Conservation (phyloP, 2,797 vertebrate species). For the Serranus cabrilla region DNA sequence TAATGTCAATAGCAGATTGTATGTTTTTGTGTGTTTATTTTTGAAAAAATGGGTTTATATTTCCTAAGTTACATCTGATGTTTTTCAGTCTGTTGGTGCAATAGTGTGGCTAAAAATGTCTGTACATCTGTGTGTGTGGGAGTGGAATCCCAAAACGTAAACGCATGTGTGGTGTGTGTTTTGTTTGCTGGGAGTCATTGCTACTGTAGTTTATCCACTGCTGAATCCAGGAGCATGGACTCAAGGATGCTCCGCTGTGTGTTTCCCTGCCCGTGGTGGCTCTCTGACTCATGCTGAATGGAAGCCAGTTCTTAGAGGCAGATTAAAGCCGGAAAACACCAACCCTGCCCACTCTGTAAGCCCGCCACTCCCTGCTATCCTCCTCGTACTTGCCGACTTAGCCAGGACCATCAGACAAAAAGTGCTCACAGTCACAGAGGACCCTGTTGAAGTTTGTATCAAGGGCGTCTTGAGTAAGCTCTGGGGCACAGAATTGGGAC, state of each 20-base stretch:
- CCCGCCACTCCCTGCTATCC: constrained; percentile 64
- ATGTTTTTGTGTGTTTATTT: neutral
- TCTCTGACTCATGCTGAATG: constrained; percentile 72
- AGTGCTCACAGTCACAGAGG: neutral
- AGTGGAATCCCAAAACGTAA: constrained; percentile 20
- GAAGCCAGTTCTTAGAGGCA: constrained; percentile 47
- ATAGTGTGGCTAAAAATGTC: neutral
- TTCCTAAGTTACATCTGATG: too few relatives aligned
- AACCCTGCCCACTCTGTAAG: constrained; percentile 49
- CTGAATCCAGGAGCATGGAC: constrained; percentile 6
- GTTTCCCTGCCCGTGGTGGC: constrained; percentile 41
- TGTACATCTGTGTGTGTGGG: neutral
- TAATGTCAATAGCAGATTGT: too few relatives aligned
- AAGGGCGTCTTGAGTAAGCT: neutral
- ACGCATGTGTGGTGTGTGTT: neutral
- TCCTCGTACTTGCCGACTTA: constrained; percentile 20
- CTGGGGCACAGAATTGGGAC: constrained; percentile 12
- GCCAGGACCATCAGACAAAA: constrained; percentile 7
- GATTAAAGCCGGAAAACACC: constrained; percentile 69
- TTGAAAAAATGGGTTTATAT: too few relatives aligned
- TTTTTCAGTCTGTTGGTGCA: too few relatives aligned
- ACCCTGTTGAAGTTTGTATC: constrained; percentile 14
- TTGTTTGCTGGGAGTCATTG: constrained; percentile 1
- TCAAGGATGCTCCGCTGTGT: constrained; percentile 44
- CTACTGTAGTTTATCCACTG: constrained; percentile 1